Base-by-base conservation (phyloP, 2,888 invertebrate genomes). In the Cryptocephalus primarius region DNA sequence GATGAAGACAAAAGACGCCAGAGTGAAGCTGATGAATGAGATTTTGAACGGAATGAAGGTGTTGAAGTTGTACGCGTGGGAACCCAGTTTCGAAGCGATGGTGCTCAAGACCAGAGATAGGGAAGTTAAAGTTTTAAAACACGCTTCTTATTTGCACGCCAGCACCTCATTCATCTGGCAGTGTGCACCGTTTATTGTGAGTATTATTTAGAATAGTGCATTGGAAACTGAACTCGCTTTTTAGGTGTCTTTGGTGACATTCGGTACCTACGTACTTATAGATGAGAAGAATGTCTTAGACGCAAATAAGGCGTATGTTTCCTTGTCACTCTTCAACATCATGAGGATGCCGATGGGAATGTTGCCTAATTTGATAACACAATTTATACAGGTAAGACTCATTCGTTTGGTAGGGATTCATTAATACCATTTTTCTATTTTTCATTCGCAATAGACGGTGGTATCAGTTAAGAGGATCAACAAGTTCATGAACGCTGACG, bases 271-370 rank as follows among this genome's bases (percentile, higher is more conserved):
- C 76, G 88, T 94, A 58, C 75, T 92, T 72, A 78, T 86, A 66
- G 88, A 88, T 72, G 83, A 85, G 65, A 80, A 79, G 48, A 83
- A 93, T 73, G 79, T 85, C 57, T 78, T 95, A 71, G 85, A 90
- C 72, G 85, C 93, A 64, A 77, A 83, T 72, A 90, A 82, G 70
- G 95, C 95, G 65, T 97, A 96, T 76, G 94, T 95, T 63, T 89
- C 95, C 63, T 79, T 97, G 65, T 90, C 95, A 69, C 83, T 96
- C 70, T 94, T 97, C 82, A 95, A 96, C 78, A 92, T 96, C 63
- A 83, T 97, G 64, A 82, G 95, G 71, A 90, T 94, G 70, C 95
- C 96, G 63, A 80, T 97, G 72, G 88, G 90, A 67, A 88, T 95
- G 86, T 82, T 94, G 73, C 94, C 95, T 67, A 92, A 92, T 85